phyloP scores from a whole-genome alignment of 1,140 invertebrate genomes.

The Drosophila bocqueti region DNA sequence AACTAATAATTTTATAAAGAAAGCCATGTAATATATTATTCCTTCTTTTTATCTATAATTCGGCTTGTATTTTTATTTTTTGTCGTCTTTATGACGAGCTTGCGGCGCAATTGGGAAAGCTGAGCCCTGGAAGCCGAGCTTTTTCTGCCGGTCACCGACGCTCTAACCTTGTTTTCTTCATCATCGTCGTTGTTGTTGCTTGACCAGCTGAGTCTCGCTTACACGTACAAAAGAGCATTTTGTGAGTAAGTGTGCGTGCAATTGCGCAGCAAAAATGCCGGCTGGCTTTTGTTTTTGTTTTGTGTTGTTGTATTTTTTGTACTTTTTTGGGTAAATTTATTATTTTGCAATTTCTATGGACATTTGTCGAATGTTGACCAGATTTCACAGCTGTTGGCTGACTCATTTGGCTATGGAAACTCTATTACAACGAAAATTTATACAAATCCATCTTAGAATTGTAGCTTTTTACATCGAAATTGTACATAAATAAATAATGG shows the following conservation, averaged over 20 bases:
- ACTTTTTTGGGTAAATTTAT: constrained; percentile 14
- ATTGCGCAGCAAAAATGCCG: constrained; percentile 79
- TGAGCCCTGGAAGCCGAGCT: constrained; percentile 65
- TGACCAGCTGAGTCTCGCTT: constrained; percentile 70
- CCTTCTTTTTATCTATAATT: constrained; percentile 1
- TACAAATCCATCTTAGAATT: neutral
- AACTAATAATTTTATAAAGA: too few species aligned
- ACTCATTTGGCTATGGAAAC: constrained; percentile 6
- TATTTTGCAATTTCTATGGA: constrained; percentile 39
- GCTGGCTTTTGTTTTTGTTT: constrained; percentile 56
- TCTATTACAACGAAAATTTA: neutral
- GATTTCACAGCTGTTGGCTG: constrained; percentile 36
- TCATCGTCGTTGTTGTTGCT: constrained; percentile 43
- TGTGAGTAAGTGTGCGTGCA: constrained; percentile 34
- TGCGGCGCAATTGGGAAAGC: constrained; percentile 76
- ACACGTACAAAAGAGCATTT: constrained; percentile 1
- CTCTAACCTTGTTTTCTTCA: constrained; percentile 55
- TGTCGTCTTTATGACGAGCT: constrained; percentile 29
- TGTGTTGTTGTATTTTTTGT: constrained; percentile 21
- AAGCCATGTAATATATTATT: neutral
- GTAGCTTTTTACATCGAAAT: too few species aligned
- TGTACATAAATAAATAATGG: too few species aligned
- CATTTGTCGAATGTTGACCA: constrained; percentile 14
- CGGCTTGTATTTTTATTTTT: neutral
- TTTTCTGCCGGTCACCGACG: constrained; percentile 70